Base-by-base conservation (phyloP, 2,113 vertebrate genomes). In the Taurulus bubalis region DNA sequence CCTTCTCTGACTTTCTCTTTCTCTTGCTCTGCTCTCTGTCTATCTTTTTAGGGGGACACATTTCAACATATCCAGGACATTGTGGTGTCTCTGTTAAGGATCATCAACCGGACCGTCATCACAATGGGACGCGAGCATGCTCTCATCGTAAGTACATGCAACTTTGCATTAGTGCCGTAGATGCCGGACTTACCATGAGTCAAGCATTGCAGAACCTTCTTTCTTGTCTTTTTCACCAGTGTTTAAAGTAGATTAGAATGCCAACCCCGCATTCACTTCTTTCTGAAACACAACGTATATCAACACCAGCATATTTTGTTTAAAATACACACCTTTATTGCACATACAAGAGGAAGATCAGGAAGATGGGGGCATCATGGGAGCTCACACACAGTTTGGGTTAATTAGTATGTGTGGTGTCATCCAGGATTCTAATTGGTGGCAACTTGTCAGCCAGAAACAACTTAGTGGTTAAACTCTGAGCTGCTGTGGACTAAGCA, bases 11-110 rank as follows among this genome's bases (percentile, higher is more conserved):
- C 18, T 51, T 63, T 79, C 28, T 62, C 62, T 55, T 14, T 40
- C 11, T 24, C 20, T 36, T 53, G 28, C 22, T 49, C 65, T 49
- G 22, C 1, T 85, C 42, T 82, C 53, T 88, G 63, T 73, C 45
- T 84, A 0, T 70, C 76, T 63, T 81, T 62, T 30, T 84, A 99
- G 98, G 94, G 93, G 6, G 94, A 96, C 79, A 98, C 97, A 20
- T 96, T 97, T 84, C 90, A 96, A 42, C 98, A 99, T 45, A 95
- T 97, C 89, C 96, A 97, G 89, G 95, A 98, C 91, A 97, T 99
- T 80, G 97, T 97, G 92, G 92, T 95, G 11, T 96, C 97, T 84
- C 91, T 99, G 67, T 90, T 99, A 32, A 95, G 95, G 83, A 96
- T 93, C 0, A 98, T 99, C 86, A 99, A 98, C 94, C 87, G 80